A percentile compares a stretch with the other conserved stretches of the same genome.
phyloP scores from a whole-genome alignment of 2,113 vertebrate genomes.

The Poeciliopsis prolifica region DNA sequence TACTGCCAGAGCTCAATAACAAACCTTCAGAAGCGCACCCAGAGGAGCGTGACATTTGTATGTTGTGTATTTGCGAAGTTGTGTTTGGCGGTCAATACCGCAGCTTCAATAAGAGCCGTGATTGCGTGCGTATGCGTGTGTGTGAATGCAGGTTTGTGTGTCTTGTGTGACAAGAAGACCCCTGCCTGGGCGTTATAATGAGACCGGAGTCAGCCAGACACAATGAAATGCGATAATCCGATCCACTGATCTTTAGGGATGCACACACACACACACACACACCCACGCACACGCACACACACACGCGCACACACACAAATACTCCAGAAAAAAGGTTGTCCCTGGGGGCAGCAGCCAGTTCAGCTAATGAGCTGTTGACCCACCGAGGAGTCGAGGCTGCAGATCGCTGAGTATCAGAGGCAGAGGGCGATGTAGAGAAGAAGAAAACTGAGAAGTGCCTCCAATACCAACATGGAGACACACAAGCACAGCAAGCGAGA shows the following conservation, averaged over 20 bases:
- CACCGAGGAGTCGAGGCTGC: constrained; percentile 64
- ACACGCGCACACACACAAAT: constrained; percentile 38
- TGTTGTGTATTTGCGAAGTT: constrained; percentile 34
- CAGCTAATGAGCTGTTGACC: constrained; percentile 80
- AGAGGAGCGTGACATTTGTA: constrained; percentile 49
- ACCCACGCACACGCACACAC: constrained; percentile 40
- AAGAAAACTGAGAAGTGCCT: constrained; percentile 25
- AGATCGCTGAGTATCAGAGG: constrained; percentile 67
- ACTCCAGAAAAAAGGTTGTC: constrained; percentile 53
- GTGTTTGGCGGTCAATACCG: constrained; percentile 37
- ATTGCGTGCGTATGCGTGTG: constrained; percentile 22
- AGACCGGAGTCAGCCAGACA: constrained; percentile 73
- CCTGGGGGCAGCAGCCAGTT: constrained; percentile 67
- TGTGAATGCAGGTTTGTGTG: constrained; percentile 27
- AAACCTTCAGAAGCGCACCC: constrained; percentile 24
- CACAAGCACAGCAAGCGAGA: constrained; percentile 23
- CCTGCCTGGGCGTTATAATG: constrained; percentile 75
- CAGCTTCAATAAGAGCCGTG: constrained; percentile 20
- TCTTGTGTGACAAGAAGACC: constrained; percentile 58
- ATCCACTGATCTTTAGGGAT: constrained; percentile 59
- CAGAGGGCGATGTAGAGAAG: constrained; percentile 28
- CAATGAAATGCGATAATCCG: constrained; percentile 75
- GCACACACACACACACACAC: constrained; percentile 25
- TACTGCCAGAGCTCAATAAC: constrained; percentile 46
- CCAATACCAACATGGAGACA: constrained; percentile 13